Evolutionary conservation across 2,797 vertebrate genomes (phyloP).

Genomic region (Selene dorsalis): DNA sequence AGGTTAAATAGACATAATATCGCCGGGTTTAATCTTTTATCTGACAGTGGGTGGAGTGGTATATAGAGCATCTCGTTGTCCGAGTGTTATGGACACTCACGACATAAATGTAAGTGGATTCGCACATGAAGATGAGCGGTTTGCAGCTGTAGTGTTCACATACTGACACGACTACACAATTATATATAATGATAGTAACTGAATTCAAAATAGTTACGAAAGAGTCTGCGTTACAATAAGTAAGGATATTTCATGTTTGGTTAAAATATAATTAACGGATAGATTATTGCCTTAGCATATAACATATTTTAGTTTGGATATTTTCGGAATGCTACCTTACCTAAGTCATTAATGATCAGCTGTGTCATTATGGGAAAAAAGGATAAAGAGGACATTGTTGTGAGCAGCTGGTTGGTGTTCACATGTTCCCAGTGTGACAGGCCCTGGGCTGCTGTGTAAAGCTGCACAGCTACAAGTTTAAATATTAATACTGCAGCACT

Average conservation of each 20-base stretch:
- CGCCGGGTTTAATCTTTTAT: not conserved
- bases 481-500: not conserved
- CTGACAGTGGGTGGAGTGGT: slow-evolving; percentile 27
- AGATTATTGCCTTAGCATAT: not conserved
- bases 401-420: slow-evolving; percentile 55
- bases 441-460: slow-evolving; percentile 49
- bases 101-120: not conserved
- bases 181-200: not conserved
- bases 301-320: not conserved
- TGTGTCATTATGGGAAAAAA: not conserved
- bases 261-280: not conserved
- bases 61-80: slow-evolving; percentile 26
- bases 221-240: not conserved
- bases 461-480: not conserved
- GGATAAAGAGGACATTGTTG: slow-evolving; percentile 72
- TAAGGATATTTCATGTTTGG: not conserved
- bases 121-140: not conserved
- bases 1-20: not conserved
- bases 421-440: slow-evolving; percentile 74
- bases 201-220: not conserved
- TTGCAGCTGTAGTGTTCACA: not conserved
- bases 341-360: not conserved
- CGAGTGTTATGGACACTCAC: slow-evolving; percentile 2
- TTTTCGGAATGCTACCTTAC: not conserved
- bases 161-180: not conserved